Conservation (phyloP, 2,797 vertebrate species). For the Kryptolebias ocellatus region DNA sequence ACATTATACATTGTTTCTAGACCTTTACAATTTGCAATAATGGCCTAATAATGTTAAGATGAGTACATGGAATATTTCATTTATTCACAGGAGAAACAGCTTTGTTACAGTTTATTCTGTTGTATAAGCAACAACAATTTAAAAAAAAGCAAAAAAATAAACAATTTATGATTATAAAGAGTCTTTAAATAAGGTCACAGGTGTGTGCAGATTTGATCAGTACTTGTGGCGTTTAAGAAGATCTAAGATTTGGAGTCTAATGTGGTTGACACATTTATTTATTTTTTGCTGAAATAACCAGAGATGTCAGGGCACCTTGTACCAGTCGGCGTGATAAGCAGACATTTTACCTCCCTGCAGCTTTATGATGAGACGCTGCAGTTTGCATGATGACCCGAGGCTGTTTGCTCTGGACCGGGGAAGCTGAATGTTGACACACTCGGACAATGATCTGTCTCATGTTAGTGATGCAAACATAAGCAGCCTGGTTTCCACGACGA, state of each 20-base stretch:
- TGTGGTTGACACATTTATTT: not conserved
- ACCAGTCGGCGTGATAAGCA: constrained; percentile 47
- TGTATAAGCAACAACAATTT: too few species aligned
- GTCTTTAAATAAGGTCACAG: too few species aligned
- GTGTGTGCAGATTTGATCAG: too few species aligned
- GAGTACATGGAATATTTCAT: not conserved
- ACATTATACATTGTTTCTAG: not conserved
- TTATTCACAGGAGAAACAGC: not conserved
- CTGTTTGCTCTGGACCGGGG: constrained; percentile 56
- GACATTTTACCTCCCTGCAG: constrained; percentile 25
- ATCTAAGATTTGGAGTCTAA: not conserved
- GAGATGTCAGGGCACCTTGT: constrained; percentile 34
- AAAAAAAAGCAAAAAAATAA: too few species aligned
- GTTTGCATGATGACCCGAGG: constrained; percentile 57
- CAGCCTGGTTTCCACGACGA: constrained; percentile 47
- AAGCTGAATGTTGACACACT: constrained; percentile 62
- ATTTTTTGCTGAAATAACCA: not conserved
- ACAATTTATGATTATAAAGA: too few species aligned
- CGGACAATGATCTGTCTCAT: constrained; percentile 57
- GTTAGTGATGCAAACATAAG: constrained; percentile 44
- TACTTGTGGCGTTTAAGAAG: too few species aligned
- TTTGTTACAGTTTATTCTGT: too few species aligned
- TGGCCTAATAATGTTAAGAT: not conserved
- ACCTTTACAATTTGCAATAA: not conserved
- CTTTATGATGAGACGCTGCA: constrained; percentile 21